Evolutionary conservation across 2,888 invertebrate species (phyloP).

Genomic region (Diabrotica balteata): DNA sequence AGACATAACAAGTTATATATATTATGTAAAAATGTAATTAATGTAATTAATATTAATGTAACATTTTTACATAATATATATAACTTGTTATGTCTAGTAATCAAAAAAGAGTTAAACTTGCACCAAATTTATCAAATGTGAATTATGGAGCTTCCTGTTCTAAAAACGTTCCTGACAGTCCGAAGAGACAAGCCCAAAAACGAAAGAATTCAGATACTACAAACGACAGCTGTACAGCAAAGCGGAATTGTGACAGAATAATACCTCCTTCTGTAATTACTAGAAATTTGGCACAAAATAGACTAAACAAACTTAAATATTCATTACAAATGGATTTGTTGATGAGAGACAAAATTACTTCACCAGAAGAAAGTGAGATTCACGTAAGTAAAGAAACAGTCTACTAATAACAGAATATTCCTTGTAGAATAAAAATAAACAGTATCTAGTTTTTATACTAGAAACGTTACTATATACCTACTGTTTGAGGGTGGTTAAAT

Average conservation of each 20-base stretch:
- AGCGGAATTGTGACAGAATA: constrained; percentile 1
- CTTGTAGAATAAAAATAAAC: no score
- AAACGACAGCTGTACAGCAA: neutral
- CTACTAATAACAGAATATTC: no score
- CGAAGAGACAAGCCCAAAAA: neutral
- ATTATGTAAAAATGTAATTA: no score
- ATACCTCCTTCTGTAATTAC: constrained; percentile 14
- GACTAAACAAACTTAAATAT: constrained; percentile 32
- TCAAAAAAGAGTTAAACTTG: constrained; percentile 15
- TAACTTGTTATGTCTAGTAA: neutral
- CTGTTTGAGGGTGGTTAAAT: no score
- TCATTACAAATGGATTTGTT: constrained; percentile 19
- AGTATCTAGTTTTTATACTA: no score
- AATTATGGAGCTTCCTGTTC: neutral
- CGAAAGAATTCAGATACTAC: constrained; percentile 1
- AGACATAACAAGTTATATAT: neutral
- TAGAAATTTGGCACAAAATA: constrained; percentile 31
- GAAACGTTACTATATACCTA: no score
- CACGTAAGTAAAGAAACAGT: no score
- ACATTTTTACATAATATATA: no score
- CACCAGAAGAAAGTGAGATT: no score
- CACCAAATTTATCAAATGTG: constrained; percentile 23
- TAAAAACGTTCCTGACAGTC: neutral
- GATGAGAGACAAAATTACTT: no score
- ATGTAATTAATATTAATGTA: no score